Evolutionary conservation across 2,888 invertebrate genomes (phyloP).

Genomic region (Argyra leucocephala): DNA sequence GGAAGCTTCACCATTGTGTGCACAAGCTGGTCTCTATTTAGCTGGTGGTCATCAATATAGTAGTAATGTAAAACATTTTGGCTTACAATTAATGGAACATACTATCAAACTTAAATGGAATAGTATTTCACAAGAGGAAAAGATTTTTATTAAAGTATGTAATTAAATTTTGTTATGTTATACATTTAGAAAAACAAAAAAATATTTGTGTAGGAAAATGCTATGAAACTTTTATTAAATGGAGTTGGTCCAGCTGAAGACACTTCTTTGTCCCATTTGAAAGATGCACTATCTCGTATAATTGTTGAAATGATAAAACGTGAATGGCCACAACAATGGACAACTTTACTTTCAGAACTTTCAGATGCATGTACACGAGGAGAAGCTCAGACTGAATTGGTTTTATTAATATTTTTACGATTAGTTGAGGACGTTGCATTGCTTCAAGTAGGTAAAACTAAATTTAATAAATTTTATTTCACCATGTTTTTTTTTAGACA

Average conservation of each 20-base stretch:
- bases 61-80: slow-evolving; percentile 78
- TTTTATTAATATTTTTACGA: slow-evolving; percentile 76
- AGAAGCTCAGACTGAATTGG: slow-evolving; percentile 81
- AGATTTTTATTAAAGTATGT: slow-evolving; percentile 66
- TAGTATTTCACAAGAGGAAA: slow-evolving; percentile 75
- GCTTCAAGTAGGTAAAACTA: slow-evolving; percentile 53
- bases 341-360: slow-evolving; percentile 70
- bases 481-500: slow-evolving; percentile 47
- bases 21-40: slow-evolving; percentile 73
- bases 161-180: slow-evolving; percentile 18
- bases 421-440: slow-evolving; percentile 89
- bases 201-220: slow-evolving; percentile 54
- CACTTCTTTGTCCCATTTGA: slow-evolving; percentile 59
- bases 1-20: slow-evolving; percentile 70
- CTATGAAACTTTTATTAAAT: slow-evolving; percentile 71
- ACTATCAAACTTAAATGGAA: slow-evolving; percentile 90
- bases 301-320: slow-evolving; percentile 94
- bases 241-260: slow-evolving; percentile 66
- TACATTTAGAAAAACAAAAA: no score
- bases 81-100: slow-evolving; percentile 85
- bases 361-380: slow-evolving; percentile 73
- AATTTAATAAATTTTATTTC: background rate
- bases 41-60: slow-evolving; percentile 68
- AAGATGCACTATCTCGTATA: slow-evolving; percentile 78
- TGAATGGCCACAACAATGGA: slow-evolving; percentile 98